phyloP scores from a whole-genome alignment of 2,113 vertebrate genomes.

The Monarcha castaneiventris region DNA sequence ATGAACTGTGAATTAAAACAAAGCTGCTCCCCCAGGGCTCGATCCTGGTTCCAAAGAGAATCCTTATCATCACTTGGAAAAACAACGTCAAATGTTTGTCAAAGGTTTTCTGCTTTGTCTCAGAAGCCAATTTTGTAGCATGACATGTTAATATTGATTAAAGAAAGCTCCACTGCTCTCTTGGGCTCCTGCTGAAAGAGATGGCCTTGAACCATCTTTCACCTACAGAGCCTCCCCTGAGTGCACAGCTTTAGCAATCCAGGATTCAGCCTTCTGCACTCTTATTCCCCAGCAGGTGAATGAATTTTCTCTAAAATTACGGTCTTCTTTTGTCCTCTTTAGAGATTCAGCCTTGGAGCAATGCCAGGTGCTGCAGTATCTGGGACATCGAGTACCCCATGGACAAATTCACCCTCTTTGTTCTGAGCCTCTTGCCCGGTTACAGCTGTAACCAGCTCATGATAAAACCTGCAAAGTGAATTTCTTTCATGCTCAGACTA shows the following conservation, averaged over 20 bases:
- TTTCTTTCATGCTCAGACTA: not conserved
- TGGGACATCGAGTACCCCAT: not conserved
- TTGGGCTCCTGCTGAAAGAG: not conserved
- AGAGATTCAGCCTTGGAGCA: not conserved
- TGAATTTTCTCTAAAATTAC: not conserved
- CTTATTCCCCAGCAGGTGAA: not conserved
- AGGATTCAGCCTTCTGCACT: not conserved
- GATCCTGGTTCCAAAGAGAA: not conserved
- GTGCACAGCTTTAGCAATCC: not conserved
- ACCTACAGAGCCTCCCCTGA: not conserved
- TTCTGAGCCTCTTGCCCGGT: not conserved
- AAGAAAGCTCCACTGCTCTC: not conserved
- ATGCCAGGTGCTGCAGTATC: not conserved
- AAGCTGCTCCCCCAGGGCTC: not conserved
- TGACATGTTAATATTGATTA: not conserved
- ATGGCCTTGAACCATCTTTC: not conserved
- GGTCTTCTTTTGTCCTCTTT: not conserved
- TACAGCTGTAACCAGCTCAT: not conserved
- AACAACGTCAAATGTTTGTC: accelerated
- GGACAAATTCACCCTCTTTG: not conserved
- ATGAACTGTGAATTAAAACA: not conserved
- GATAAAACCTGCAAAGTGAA: not conserved
- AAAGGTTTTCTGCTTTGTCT: not conserved
- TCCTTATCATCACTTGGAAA: not conserved
- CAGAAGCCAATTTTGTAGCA: not conserved